Percentiles rank a stretch among this genome's conserved stretches.
Conservation (phyloP, 1,140 invertebrate genomes). For the Holcopasites calliopsidis region DNA sequence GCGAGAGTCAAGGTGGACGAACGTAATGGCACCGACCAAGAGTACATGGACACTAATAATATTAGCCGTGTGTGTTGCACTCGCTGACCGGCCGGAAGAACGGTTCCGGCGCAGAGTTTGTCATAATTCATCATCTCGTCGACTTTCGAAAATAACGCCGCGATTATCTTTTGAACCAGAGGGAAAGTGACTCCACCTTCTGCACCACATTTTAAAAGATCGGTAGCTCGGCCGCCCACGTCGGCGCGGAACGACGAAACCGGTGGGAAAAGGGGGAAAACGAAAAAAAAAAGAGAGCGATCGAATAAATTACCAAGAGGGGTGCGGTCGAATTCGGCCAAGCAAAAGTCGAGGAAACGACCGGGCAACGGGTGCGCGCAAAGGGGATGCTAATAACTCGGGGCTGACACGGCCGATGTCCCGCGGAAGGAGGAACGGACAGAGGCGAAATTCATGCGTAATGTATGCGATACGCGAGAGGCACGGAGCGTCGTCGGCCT, state of each 20-base stretch:
- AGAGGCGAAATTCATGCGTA: constrained; percentile 64
- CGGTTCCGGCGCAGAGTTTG: too few relatives aligned
- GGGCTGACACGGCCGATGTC: constrained; percentile 40
- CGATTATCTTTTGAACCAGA: too few relatives aligned
- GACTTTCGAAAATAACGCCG: too few relatives aligned
- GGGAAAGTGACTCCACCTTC: too few relatives aligned
- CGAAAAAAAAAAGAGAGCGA: background rate
- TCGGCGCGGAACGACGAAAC: too few relatives aligned
- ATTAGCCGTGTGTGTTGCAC: constrained; percentile 35
- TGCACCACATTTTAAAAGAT: too few relatives aligned
- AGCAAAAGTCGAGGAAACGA: background rate
- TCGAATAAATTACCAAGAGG: background rate
- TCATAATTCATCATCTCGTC: constrained; percentile 58
- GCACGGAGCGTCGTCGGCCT: constrained; percentile 55
- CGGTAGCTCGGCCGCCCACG: too few relatives aligned
- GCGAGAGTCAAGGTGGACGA: constrained; percentile 60
- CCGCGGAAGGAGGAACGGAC: constrained; percentile 46
- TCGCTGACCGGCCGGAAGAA: constrained; percentile 47
- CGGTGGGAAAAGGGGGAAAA: too few relatives aligned
- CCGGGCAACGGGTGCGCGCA: background rate
- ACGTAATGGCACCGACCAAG: constrained; percentile 53
- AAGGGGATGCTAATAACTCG: constrained; percentile 45
- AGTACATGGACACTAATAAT: constrained; percentile 55
- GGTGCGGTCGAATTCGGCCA: background rate
- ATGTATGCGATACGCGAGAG: constrained; percentile 61